Conservation (phyloP, 2,113 vertebrate species). For the Solea senegalensis region DNA sequence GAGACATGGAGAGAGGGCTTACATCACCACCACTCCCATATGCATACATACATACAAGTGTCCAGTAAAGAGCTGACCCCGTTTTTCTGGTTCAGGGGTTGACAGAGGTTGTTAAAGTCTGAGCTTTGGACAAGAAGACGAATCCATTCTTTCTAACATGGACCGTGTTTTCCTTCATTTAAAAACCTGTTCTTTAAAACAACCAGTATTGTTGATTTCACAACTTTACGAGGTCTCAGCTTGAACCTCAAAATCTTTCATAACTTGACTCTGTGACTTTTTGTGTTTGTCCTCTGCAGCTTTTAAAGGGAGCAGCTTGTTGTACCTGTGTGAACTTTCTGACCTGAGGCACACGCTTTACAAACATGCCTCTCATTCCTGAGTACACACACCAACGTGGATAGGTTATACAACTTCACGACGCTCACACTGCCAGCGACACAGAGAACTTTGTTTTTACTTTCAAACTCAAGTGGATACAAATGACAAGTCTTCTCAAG, state of each 20-base stretch:
- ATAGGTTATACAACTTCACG: background rate
- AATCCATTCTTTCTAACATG: background rate
- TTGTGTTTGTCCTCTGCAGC: slow-evolving; percentile 3
- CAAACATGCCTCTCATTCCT: background rate
- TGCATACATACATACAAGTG: too few species aligned
- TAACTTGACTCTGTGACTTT: background rate
- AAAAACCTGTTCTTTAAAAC: background rate
- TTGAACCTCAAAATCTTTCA: background rate
- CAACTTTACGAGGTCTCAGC: background rate
- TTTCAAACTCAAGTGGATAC: background rate
- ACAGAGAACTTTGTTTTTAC: background rate
- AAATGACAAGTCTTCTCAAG: background rate
- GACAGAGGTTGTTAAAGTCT: background rate
- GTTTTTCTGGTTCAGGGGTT: background rate
- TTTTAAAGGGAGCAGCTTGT: background rate
- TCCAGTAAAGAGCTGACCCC: background rate
- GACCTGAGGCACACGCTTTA: background rate
- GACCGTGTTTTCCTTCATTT: background rate
- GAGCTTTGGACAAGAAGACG: background rate
- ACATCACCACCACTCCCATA: too few species aligned
- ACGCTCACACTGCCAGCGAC: background rate
- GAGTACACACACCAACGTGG: background rate
- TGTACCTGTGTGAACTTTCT: background rate
- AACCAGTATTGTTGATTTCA: background rate
- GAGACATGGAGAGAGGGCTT: too few species aligned